Conservation (phyloP, 2,113 vertebrate genomes). For the Nothocercus nigrocapillus region DNA sequence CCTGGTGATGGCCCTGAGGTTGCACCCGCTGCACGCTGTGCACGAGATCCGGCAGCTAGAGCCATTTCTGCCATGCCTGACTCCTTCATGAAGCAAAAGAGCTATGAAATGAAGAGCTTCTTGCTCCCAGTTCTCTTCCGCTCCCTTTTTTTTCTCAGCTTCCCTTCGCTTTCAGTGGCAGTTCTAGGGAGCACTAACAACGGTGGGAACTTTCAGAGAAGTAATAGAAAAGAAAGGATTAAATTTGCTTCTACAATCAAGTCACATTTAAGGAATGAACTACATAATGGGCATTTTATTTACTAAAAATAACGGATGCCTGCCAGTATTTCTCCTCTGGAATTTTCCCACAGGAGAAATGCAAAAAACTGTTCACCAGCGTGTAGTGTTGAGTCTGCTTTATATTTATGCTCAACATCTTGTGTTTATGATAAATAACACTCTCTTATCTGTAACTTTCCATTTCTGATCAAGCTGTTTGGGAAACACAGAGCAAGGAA, state of each 20-base stretch:
- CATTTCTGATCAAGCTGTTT: not conserved
- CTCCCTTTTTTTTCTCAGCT: not conserved
- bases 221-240: not conserved
- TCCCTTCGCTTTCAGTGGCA: not conserved
- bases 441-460: not conserved
- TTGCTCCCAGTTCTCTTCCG: not conserved
- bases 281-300: not conserved
- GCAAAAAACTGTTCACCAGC: not conserved
- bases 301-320: constrained; percentile 35
- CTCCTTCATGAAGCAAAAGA: not conserved
- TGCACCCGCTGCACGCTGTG: not conserved
- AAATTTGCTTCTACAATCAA: not conserved
- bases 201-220: not conserved
- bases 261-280: not conserved
- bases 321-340: not conserved
- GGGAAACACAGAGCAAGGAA: not conserved
- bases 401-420: not conserved
- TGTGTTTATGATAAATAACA: not conserved
- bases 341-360: constrained; percentile 40
- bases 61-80: fast-evolving
- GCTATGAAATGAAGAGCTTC: fast-evolving
- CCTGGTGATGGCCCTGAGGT: not conserved
- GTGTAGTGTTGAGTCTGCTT: not conserved
- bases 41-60: not conserved
- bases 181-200: not conserved